These are phyloP conservation scores for Bos indicus DNA, from an alignment of 2,113 vertebrate genomes.

Conservation along the genomic window DNA sequence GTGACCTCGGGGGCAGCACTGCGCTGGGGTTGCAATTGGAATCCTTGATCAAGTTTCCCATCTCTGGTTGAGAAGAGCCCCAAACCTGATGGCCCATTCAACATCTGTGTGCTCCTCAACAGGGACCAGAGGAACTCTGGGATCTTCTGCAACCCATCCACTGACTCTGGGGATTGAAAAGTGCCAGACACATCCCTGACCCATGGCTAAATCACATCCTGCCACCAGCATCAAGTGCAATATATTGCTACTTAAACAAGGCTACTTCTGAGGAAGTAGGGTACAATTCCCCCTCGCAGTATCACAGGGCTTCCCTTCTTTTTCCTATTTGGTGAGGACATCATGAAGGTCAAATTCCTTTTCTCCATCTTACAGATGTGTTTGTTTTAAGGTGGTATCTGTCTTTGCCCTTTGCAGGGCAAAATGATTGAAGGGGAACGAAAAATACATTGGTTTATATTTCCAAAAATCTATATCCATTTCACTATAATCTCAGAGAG, in stretches of 20 bases:
- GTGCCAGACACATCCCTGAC: neutral
- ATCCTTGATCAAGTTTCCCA: neutral
- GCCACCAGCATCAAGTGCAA: neutral
- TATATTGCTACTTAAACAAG: neutral
- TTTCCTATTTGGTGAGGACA: neutral
- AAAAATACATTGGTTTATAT: neutral
- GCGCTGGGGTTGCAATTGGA: neutral
- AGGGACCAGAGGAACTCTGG: neutral
- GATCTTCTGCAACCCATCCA: neutral
- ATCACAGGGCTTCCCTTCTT: neutral
- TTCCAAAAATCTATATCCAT: neutral
- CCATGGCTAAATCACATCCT: neutral
- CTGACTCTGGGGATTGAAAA: neutral
- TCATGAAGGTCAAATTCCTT: neutral
- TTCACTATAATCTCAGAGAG: neutral
- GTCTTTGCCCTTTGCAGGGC: neutral
- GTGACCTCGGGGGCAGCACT: neutral
- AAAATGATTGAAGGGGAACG: neutral
- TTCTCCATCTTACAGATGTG: neutral
- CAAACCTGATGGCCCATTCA: neutral
- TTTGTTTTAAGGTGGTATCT: neutral
- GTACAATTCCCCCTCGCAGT: neutral
- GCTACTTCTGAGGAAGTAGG: neutral
- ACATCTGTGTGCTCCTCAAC: neutral
- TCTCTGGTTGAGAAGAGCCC: neutral